Conservation (phyloP, 92 coral and sea anemone genomes). For the Porites rus region DNA sequence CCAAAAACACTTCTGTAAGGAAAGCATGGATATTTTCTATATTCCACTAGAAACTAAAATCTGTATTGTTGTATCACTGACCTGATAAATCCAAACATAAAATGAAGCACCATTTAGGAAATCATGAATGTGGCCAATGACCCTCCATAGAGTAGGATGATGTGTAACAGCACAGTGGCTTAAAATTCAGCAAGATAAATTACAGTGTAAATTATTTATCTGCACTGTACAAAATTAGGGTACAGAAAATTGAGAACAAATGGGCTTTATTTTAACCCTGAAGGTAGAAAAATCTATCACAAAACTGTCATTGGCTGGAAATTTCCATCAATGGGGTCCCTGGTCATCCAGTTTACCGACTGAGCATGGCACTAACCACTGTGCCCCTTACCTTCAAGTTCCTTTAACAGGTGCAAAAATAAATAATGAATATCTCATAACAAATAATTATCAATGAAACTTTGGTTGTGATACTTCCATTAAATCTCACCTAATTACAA, state of each 20-base stretch:
- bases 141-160: slow-evolving; percentile 79
- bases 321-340: too few relatives aligned
- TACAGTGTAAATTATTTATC: neutral
- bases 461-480: too few relatives aligned
- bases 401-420: neutral
- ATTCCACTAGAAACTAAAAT: neutral
- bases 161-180: slow-evolving; percentile 89
- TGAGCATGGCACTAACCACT: neutral
- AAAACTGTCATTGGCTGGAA: too few relatives aligned
- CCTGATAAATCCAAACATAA: slow-evolving; percentile 87
- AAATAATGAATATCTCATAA: too few relatives aligned
- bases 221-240: too few relatives aligned
- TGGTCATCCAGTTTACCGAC: neutral
- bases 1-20: neutral
- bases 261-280: too few relatives aligned
- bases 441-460: too few relatives aligned
- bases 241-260: too few relatives aligned
- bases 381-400: neutral
- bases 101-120: slow-evolving; percentile 77
- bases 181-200: slow-evolving; percentile 4
- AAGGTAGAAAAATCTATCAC: too few relatives aligned
- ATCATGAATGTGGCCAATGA: slow-evolving; percentile 76
- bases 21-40: neutral
- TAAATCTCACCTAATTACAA: too few relatives aligned
- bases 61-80: neutral